These are phyloP conservation scores for Acipenser ruthenus DNA, from an alignment of 2,797 vertebrate species.

Conservation along the genomic window DNA sequence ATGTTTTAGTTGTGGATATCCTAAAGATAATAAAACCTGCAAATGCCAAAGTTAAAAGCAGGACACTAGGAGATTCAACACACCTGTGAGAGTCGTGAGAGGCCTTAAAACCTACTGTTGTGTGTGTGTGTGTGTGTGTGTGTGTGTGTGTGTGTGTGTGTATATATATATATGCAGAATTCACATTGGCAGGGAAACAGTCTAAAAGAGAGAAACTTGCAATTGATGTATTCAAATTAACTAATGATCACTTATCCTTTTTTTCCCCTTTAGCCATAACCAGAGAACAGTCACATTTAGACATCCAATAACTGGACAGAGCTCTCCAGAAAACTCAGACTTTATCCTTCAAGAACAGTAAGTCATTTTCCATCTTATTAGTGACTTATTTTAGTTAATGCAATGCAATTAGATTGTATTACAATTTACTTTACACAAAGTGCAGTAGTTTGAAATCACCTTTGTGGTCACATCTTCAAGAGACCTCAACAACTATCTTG, in stretches of 20 bases:
- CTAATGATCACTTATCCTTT: conserved; percentile 10
- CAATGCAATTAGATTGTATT: too few relatives aligned
- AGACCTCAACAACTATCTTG: too few relatives aligned
- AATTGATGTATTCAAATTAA: conserved; percentile 4
- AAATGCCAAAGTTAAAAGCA: conserved; percentile 47
- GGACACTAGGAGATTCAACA: conserved; percentile 31
- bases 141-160: too few relatives aligned
- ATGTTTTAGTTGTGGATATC: conserved; percentile 29
- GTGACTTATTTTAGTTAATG: too few relatives aligned
- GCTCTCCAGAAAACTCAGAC: conserved; percentile 91
- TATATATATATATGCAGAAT: conserved; percentile 24
- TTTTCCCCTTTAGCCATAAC: conserved; percentile 77
- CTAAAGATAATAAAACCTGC: conserved; percentile 39
- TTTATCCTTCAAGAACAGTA: conserved; percentile 89
- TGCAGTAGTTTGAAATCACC: too few relatives aligned
- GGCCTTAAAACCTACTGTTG: conserved; percentile 20
- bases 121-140: conserved; percentile 2
- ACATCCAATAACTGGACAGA: conserved; percentile 90
- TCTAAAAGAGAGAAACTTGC: conserved; percentile 4
- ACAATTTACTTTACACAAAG: too few relatives aligned
- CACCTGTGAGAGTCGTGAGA: conserved; percentile 24
- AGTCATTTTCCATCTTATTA: conserved; percentile 43
- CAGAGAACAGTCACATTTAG: conserved; percentile 82
- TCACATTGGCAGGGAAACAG: conserved; percentile 11
- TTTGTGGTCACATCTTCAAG: too few relatives aligned